A percentile compares a stretch with the other conserved stretches of the same genome.
These are phyloP conservation scores for Pholis gunnellus DNA, from an alignment of 2,113 vertebrate species.

Conservation along the genomic window DNA sequence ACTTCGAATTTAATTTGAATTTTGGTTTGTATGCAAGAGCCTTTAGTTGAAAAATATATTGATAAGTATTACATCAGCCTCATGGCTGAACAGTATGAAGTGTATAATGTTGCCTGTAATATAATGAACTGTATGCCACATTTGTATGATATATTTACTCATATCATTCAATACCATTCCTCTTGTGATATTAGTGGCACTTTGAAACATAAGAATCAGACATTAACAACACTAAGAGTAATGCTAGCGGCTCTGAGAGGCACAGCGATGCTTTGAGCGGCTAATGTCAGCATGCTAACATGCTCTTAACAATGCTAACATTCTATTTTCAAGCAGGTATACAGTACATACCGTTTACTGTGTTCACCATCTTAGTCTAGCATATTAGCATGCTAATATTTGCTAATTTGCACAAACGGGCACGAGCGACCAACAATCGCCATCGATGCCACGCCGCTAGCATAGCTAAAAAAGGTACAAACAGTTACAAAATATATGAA, in stretches of 20 bases:
- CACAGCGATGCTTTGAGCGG: neutral
- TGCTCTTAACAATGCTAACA: neutral
- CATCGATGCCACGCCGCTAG: neutral
- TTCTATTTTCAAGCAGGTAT: neutral
- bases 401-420: neutral
- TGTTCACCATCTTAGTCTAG: neutral
- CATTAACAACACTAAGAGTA: neutral
- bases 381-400: neutral
- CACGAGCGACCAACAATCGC: neutral
- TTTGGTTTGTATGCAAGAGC: neutral
- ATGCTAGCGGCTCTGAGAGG: neutral
- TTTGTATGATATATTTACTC: neutral
- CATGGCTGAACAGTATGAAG: neutral
- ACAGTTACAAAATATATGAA: neutral
- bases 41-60: neutral
- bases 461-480: no score
- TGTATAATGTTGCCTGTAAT: neutral
- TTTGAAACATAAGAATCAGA: neutral
- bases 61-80: neutral
- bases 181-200: no score
- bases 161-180: no score
- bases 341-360: neutral
- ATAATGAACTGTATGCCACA: neutral
- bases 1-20: neutral
- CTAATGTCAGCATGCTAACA: neutral